These are phyloP conservation scores for Aplysina aerophoba DNA, from an alignment of 37 sponge, comb jelly and placozoan species.

Conservation along the genomic window DNA sequence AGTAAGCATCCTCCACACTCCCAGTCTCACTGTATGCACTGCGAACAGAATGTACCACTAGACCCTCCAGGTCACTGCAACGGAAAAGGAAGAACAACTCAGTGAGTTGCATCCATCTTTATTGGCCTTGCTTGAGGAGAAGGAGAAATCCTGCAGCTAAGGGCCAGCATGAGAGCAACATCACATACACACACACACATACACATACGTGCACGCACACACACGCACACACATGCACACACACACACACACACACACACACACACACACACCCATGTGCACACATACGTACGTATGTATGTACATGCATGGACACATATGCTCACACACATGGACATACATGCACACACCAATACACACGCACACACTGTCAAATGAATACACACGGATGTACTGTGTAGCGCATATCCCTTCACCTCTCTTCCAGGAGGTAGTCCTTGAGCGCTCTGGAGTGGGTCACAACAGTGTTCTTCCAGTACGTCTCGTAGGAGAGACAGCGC, in stretches of 20 bases:
- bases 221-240: not conserved
- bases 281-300: not conserved
- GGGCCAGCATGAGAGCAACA: no score
- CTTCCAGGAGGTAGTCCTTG: conserved; percentile 81
- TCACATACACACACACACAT: not conserved
- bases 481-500: not conserved
- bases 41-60: conserved; percentile 51
- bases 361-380: not conserved
- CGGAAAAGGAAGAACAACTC: not conserved
- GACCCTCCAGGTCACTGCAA: conserved; percentile 71
- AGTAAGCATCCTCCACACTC: conserved; percentile 42
- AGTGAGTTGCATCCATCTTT: not conserved
- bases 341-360: not conserved
- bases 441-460: conserved; percentile 73
- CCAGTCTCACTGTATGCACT: conserved; percentile 63
- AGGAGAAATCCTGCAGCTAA: no score
- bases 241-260: conserved; percentile 26
- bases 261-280: conserved; percentile 29
- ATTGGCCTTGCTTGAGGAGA: not conserved
- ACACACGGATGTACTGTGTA: not conserved
- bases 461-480: conserved; percentile 60
- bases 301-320: not conserved
- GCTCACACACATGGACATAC: not conserved
- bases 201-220: not conserved
- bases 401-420: conserved; percentile 50